Conservation (phyloP, 2,113 vertebrate species). For the Cervus canadensis region DNA sequence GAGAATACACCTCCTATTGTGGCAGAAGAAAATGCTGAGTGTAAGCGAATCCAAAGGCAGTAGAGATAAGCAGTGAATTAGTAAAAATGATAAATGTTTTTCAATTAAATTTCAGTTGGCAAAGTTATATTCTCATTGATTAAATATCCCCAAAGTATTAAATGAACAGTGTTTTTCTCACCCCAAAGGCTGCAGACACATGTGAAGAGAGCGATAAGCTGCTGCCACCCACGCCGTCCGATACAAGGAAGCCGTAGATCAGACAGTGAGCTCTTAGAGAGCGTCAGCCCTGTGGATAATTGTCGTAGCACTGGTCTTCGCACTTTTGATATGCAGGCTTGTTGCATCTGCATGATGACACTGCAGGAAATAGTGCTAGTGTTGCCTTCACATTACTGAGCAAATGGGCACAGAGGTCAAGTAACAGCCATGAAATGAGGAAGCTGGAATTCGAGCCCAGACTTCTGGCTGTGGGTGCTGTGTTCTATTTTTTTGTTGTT, state of each 20-base stretch:
- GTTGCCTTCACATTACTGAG: neutral
- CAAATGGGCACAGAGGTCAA: neutral
- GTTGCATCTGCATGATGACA: neutral
- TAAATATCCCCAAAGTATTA: neutral
- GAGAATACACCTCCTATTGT: neutral
- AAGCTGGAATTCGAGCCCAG: neutral
- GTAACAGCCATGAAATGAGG: neutral
- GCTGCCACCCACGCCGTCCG: no score
- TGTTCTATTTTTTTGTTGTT: neutral
- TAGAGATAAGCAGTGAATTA: neutral
- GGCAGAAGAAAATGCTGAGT: neutral
- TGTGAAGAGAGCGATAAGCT: neutral
- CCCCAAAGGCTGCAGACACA: neutral
- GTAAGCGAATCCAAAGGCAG: neutral
- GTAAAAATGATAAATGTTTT: neutral
- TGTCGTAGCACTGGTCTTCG: neutral
- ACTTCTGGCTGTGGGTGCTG: neutral
- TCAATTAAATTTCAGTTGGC: neutral
- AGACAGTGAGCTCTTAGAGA: neutral
- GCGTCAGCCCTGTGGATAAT: neutral
- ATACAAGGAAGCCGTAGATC: neutral
- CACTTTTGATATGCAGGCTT: neutral
- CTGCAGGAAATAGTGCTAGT: neutral
- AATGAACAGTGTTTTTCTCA: neutral
- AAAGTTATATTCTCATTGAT: neutral